phyloP scores from a whole-genome alignment of 2,797 vertebrate species.

The Phalanger gymnotis region DNA sequence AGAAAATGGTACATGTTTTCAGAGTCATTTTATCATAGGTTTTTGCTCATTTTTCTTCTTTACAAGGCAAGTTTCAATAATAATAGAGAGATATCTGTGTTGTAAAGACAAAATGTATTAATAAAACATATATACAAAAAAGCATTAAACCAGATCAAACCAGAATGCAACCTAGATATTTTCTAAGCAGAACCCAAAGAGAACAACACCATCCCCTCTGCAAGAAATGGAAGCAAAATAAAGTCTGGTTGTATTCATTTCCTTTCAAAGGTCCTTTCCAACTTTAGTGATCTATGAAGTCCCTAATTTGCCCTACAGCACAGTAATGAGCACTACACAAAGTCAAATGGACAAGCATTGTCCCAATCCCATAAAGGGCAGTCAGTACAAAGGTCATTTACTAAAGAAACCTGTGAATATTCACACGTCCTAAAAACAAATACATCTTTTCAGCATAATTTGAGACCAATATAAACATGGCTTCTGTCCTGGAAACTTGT shows the following conservation, averaged over 20 bases:
- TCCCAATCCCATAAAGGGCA: neutral
- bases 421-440: neutral
- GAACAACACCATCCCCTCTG: neutral
- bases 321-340: neutral
- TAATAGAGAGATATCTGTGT: neutral
- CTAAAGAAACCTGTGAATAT: neutral
- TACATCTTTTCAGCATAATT: neutral
- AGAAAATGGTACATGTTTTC: neutral
- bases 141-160: neutral
- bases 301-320: neutral
- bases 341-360: neutral
- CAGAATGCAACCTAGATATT: neutral
- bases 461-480: neutral
- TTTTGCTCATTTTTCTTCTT: neutral
- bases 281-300: neutral
- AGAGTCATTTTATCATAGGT: neutral
- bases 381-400: neutral
- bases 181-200: neutral
- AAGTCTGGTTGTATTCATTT: neutral
- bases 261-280: neutral
- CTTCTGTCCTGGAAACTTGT: neutral
- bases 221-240: neutral
- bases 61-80: neutral
- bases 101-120: neutral
- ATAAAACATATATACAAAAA: neutral